Percentiles rank a stretch among this genome's conserved stretches.
These are phyloP conservation scores for Gephyroberyx darwinii DNA, from an alignment of 2,797 vertebrate species.

Conservation along the genomic window DNA sequence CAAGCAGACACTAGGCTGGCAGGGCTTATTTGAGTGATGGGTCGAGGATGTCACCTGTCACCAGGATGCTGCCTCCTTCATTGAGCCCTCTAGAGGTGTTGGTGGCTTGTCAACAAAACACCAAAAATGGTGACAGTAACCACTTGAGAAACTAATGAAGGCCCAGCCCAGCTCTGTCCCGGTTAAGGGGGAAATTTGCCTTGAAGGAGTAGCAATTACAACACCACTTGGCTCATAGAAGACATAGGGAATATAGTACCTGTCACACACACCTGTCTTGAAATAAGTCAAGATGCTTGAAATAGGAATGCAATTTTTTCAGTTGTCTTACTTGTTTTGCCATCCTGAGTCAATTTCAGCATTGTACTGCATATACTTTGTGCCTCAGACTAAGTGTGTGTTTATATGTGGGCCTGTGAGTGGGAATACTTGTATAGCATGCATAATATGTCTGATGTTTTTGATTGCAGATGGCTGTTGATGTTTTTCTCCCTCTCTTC, in stretches of 20 bases:
- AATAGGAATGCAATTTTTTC: constrained; percentile 6
- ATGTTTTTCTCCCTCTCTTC: constrained; percentile 10
- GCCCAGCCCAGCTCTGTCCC: too few relatives aligned
- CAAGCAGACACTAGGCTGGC: too few relatives aligned
- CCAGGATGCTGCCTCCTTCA: not conserved
- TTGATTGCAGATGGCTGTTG: not conserved
- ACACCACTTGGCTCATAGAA: not conserved
- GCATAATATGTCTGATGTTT: not conserved
- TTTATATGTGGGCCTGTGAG: not conserved
- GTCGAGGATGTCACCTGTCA: not conserved
- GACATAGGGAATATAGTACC: not conserved
- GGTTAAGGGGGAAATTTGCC: too few relatives aligned
- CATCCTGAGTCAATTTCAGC: constrained; percentile 11
- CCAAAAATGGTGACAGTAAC: not conserved
- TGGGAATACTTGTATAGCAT: not conserved
- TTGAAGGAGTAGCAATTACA: too few relatives aligned
- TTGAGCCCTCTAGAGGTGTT: not conserved
- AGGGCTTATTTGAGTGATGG: too few relatives aligned
- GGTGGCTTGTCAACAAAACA: too few relatives aligned
- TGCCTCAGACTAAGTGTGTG: constrained; percentile 4
- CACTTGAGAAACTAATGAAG: not conserved
- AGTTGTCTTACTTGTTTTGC: constrained; percentile 9
- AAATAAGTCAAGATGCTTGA: not conserved
- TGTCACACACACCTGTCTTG: not conserved
- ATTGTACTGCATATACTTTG: constrained; percentile 1